Base-by-base conservation (phyloP, 1,140 invertebrate species). In the Carposina sasakii region DNA sequence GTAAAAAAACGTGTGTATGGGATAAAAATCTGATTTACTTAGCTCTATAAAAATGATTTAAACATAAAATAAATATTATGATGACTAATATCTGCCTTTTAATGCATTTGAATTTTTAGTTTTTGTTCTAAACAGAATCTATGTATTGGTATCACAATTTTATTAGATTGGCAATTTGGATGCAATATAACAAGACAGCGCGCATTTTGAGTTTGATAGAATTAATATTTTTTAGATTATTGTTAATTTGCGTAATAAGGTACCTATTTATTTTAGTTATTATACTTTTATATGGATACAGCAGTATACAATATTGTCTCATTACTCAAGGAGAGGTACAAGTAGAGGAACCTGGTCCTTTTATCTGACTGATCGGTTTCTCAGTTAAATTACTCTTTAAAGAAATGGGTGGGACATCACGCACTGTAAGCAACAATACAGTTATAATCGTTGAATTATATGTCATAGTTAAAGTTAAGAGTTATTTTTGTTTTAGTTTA, bases 251-350 rank as follows among this genome's bases (percentile, higher is more conserved):
- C n/a, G n/a, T n/a, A n/a, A n/a, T n/a, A n/a, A n/a, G n/a, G n/a
- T n/a, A n/a, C n/a, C n/a, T n/a, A n/a, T n/a, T n/a, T n/a, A n/a
- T n/a, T n/a, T n/a, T 84, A 84, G 81, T 79, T 78, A 67, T 76
- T 76, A 67, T 75, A 82, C 67, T 71, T 73, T 76, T 71, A 67
- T 71, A 72, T 76, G 79, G 79, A 84, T 84, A 84, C 81, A 76
- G 58, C 69, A 77, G 81, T 84, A 84, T 84, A 81, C 81, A 84
- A 79, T 54, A 53, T 55, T 61, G 66, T 71, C 60, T 67, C 66
- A n/a, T n/a, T n/a, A n/a, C n/a, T n/a, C n/a, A 44, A 41, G 21
- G 34, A 45, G 24, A 39, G 40, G 42, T 47, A 45, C 41, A 40
- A 48, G 49, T 45, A 48, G 47, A 51, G 48, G 42, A 36, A 42